These are phyloP conservation scores for Sycophaga agraensis DNA, from an alignment of 1,140 invertebrate genomes.

Conservation along the genomic window DNA sequence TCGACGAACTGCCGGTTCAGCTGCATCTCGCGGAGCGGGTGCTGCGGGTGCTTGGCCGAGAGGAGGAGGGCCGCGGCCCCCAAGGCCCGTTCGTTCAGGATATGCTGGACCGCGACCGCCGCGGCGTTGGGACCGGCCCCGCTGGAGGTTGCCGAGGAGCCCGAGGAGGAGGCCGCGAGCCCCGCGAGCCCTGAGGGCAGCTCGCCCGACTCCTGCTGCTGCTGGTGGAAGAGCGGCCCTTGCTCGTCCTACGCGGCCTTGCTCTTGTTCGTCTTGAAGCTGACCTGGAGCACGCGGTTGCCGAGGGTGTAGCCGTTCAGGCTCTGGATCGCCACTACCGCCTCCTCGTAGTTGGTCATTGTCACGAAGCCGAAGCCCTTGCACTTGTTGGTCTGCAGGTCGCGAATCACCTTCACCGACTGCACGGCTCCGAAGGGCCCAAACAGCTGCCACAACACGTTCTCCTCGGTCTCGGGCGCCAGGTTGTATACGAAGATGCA, in stretches of 20 bases:
- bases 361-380: conserved; percentile 99
- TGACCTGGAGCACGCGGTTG: conserved; percentile 96
- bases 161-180: conserved; percentile 22
- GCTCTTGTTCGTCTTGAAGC: conserved; percentile 95
- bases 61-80: conserved; percentile 32
- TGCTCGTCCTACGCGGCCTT: conserved; percentile 75
- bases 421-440: conserved; percentile 98
- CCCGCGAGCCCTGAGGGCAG: not conserved
- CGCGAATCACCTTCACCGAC: conserved; percentile 96
- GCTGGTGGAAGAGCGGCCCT: conserved; percentile 30
- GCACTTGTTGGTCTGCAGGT: conserved; percentile 98
- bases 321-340: conserved; percentile 94
- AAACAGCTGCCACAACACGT: conserved; percentile 97
- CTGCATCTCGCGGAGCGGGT: conserved; percentile 30
- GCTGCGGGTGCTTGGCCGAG: conserved; percentile 32
- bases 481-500: conserved; percentile 99
- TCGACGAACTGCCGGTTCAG: conserved; percentile 32
- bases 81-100: not conserved
- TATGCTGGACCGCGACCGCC: conserved; percentile 5
- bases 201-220: conserved; percentile 20
- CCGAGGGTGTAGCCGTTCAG: conserved; percentile 97
- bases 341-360: conserved; percentile 99
- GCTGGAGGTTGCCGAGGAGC: conserved; percentile 18
- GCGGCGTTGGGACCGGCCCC: conserved; percentile 7
- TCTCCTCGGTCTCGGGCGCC: conserved; percentile 97